Evolutionary conservation across 2,888 invertebrate species (phyloP), one percentile per base, ranked within the genome.

Genomic region (Abrostola triplasia): DNA sequence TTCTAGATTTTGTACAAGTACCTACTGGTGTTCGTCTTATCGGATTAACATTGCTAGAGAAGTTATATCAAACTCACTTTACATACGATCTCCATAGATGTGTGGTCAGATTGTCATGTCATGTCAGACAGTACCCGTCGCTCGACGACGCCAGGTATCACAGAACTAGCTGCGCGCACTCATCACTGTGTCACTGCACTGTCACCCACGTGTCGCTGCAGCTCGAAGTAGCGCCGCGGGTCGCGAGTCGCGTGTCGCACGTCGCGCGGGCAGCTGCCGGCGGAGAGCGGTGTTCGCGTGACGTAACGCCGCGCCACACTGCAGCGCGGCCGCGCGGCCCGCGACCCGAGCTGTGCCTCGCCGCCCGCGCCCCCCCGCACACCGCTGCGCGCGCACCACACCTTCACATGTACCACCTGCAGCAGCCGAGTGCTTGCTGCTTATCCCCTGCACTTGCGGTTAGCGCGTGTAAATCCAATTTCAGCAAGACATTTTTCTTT

Each of bases 231-330:
- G 48, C 44, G 55, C 13, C 53, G 36, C 51, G 53, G 48, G 41
- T 58, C 53, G 42, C 59, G 47, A n/a, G 50, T 52, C 52, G 53
- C 41, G 59, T 42, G 35, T 42, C 49, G 68, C 66, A 68, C 38
- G 58, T 65, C 61, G 65, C 66, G 67, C 54, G 66, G 61, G 49
- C 47, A 61, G 35, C 40, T 40, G 36, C 37, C 42, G 35, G 61
- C 36, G 55, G 44, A 50, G 57, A 40, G 61, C 64, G 75, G 79
- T 66, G 67, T 71, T 71, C 76, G 66, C 86, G 86, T 82, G 83
- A 84, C 86, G 87, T 83, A 82, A 84, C 82, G 81, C 84, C 87
- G 86, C 88, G 84, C 72, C 84, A 84, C 86, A 85, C 87, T 87
- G 88, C 87, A 81, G 84, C 85, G 77, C 77, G 69, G 64, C 77